Evolutionary conservation across 2,113 vertebrate species (phyloP).

Genomic region (Brachypteracias leptosomus): DNA sequence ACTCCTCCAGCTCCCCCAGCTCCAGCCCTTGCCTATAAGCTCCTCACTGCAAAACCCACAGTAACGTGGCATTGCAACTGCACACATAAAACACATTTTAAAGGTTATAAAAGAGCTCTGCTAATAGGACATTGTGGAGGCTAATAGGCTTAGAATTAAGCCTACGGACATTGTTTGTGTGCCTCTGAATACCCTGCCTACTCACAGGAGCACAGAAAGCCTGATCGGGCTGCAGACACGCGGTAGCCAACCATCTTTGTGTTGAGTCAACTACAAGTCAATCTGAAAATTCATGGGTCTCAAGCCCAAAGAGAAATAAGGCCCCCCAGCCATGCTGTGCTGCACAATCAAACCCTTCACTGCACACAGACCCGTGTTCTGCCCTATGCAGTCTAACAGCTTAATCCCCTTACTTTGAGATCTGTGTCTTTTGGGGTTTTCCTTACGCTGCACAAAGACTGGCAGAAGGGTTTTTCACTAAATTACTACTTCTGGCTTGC

Average conservation of each 20-base stretch:
- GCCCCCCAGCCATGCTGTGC: neutral
- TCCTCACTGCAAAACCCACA: neutral
- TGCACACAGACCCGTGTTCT: conserved; percentile 9
- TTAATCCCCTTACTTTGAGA: conserved; percentile 45
- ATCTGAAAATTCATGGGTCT: conserved; percentile 43
- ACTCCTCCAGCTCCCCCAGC: neutral
- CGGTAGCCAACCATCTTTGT: conserved; percentile 47
- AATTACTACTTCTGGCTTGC: conserved; percentile 52
- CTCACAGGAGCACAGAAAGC: conserved; percentile 9
- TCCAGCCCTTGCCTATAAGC: neutral
- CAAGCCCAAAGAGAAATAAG: conserved; percentile 35
- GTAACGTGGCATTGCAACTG: neutral
- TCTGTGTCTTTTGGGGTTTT: conserved; percentile 11
- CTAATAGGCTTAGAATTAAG: conserved; percentile 54
- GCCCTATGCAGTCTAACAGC: conserved; percentile 22
- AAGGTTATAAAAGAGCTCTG: conserved; percentile 25
- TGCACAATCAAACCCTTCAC: neutral
- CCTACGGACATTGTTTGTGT: conserved; percentile 24
- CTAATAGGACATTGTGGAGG: conserved; percentile 21
- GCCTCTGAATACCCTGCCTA: conserved; percentile 49
- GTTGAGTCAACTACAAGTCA: conserved; percentile 22
- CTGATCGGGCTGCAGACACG: neutral
- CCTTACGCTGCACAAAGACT: neutral
- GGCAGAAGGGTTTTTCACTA: neutral
- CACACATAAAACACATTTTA: neutral